Base-by-base conservation (phyloP, 1,140 invertebrate genomes). In the Metaphire vulgaris region DNA sequence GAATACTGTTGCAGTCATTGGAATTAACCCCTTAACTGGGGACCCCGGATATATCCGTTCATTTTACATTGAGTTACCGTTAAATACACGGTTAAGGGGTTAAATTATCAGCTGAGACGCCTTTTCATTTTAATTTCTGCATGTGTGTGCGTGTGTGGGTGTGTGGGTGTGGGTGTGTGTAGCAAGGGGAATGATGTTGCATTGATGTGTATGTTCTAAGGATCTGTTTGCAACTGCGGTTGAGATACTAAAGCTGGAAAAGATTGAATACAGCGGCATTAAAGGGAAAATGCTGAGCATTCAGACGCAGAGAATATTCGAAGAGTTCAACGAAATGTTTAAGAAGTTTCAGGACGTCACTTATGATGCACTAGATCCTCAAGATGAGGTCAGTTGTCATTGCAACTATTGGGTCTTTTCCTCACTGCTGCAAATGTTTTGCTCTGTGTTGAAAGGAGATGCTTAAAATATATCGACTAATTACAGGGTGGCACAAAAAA, bases 201-300 rank as follows among this genome's bases (percentile, higher is more conserved):
- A 26, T 16, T 34, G 2, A 34, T 33, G 1, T 41, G 2, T 41
- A 34, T 56, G 12, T 41, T 64, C 21, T 2, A 85, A 93, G 88
- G 91, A 92, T 89, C 91, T 97, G 81, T 97, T 97, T 84, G 90
- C 94, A 83, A 96, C 93, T 2, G 93, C 96, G 0, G 84, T 94
- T 73, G 95, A 98, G 86, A 97, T 97, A 85, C 90, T 92, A 81
- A 97, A 97, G 85, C 87, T 98, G 76, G 95, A 97, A 87, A 95
- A 96, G 87, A 92, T 97, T 33, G 95, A 97, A 89, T 92, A 97
- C 79, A 95, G 95, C 75, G 95, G 95, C 12, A 89, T 96, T 76
- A 92, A 94, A 83, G 94, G 67, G 30, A 90, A 92, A 79, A 90
- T 91, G 28, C 87, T 97, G 1, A 94, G 92, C 82, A 87, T 89